Evolutionary conservation across 2,888 invertebrate species (phyloP).

Genomic region (Andrena hattorfiana): DNA sequence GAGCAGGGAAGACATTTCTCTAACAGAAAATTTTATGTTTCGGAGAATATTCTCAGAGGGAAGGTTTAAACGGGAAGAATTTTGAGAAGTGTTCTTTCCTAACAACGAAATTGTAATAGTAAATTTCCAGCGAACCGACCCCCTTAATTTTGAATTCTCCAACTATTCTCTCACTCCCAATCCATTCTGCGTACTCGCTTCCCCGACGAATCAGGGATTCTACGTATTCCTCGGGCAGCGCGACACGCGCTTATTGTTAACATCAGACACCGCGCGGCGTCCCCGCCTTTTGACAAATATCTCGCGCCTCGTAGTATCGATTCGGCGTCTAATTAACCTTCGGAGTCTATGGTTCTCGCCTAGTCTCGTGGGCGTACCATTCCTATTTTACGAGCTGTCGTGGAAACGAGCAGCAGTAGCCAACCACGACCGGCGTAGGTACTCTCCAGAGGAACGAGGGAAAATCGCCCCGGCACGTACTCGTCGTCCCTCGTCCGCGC

Average conservation of each 20-base stretch:
- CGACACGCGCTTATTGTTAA: conserved; percentile 5
- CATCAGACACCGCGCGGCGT: conserved; percentile 19
- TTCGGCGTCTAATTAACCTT: conserved; percentile 63
- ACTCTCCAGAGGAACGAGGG: conserved; percentile 78
- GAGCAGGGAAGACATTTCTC: too few relatives aligned
- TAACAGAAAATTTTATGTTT: too few relatives aligned
- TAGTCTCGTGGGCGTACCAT: conserved; percentile 65
- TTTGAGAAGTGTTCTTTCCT: too few relatives aligned
- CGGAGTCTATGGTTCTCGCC: conserved; percentile 60
- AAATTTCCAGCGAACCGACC: too few relatives aligned
- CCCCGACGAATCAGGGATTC: too few relatives aligned
- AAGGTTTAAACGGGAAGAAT: too few relatives aligned
- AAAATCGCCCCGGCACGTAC: conserved; percentile 70
- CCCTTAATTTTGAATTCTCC: too few relatives aligned
- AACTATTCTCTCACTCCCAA: too few relatives aligned
- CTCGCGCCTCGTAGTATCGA: conserved; percentile 45
- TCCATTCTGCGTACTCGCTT: too few relatives aligned
- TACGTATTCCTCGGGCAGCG: background rate
- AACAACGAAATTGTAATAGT: too few relatives aligned
- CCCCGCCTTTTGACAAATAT: conserved; percentile 56
- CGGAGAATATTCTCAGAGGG: too few relatives aligned
- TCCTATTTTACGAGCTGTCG: conserved; percentile 73
- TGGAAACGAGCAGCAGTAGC: conserved; percentile 65
- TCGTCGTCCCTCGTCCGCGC: conserved; percentile 58
- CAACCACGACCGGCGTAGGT: conserved; percentile 66